Base-by-base conservation (phyloP, 2,888 invertebrate genomes). In the Drosophila parthenogenetica region DNA sequence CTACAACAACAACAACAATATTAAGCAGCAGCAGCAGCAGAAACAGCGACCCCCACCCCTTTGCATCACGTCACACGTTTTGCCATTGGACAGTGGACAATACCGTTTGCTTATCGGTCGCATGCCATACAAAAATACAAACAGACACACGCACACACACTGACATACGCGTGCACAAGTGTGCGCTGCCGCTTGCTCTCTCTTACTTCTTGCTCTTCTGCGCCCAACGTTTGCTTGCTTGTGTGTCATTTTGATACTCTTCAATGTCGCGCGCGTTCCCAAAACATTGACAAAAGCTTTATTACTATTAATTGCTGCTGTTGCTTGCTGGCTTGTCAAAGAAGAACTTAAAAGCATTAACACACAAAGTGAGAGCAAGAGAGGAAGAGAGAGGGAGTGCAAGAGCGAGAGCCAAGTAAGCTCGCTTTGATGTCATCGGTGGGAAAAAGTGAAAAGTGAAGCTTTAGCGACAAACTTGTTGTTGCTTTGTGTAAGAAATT, bases 41-140 rank as follows among this genome's bases (percentile, higher is more conserved):
- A 35, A 22, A 10, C 40, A 32, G 32, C 11, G 11, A 13, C 35
- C 13, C 13, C 11, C 54, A 29, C 25, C 11, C n/a, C 17, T n/a
- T n/a, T 39, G 14, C 14, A 35, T 32, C 61, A 61, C 49, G 40
- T 42, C 16, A 59, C 61, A 53, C 53, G 45, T 66, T 72, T 72
- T 73, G 57, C 54, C 45, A 66, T 53, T 66, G 59, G 53, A 55
- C 48, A 77, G 77, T 68, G 78, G 71, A 65, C 75, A 70, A 70
- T 79, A 79, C 61, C 65, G 79, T 75, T 74, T 65, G 82, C 82
- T 79, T 79, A 79, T 81, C 84, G 73, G 78, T 67, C 69, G 73
- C 73, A 77, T 69, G 84, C 77, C 77, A 66, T 51, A 61, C 43
- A 22, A 46, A 22, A 46, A 60, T n/a, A 68, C 58, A 40, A 29